Evolutionary conservation across 2,797 vertebrate species (phyloP).

Genomic region (Microcaecilia unicolor): DNA sequence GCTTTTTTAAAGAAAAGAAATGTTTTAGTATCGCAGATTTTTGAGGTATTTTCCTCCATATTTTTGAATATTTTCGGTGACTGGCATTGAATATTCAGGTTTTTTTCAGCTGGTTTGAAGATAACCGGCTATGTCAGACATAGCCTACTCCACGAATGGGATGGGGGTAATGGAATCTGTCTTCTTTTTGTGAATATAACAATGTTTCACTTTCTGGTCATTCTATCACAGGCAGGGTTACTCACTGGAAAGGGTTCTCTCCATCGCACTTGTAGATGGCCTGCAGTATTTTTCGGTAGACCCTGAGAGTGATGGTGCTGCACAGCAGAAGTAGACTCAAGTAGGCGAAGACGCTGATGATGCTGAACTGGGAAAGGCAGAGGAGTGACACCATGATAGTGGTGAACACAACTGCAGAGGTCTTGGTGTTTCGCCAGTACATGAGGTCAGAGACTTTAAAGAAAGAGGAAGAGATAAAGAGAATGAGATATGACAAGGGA

Average conservation of each 20-base stretch:
- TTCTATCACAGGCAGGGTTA: background rate
- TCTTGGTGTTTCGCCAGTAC: conserved; percentile 77
- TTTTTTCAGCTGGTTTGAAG: too few species aligned
- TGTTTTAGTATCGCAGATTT: too few species aligned
- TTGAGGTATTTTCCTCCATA: too few species aligned
- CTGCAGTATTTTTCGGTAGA: conserved; percentile 69
- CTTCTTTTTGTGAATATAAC: too few species aligned
- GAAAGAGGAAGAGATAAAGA: background rate
- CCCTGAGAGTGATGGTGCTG: conserved; percentile 70
- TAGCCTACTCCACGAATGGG: too few species aligned
- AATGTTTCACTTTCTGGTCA: too few species aligned
- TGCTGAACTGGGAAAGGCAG: conserved; percentile 82
- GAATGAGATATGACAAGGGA: background rate
- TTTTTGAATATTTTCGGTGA: too few species aligned
- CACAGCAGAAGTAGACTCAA: conserved; percentile 67
- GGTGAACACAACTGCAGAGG: conserved; percentile 70
- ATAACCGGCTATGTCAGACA: too few species aligned
- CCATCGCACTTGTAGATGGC: conserved; percentile 65
- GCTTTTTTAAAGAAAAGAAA: too few species aligned
- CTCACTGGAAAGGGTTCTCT: conserved; percentile 76
- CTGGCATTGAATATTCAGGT: too few species aligned
- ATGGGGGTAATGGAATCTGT: background rate
- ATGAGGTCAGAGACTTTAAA: conserved; percentile 74
- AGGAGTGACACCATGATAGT: conserved; percentile 73
- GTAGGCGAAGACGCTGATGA: conserved; percentile 72